phyloP scores from a whole-genome alignment of 2,797 vertebrate genomes.

The Phylloscopus collybita region DNA sequence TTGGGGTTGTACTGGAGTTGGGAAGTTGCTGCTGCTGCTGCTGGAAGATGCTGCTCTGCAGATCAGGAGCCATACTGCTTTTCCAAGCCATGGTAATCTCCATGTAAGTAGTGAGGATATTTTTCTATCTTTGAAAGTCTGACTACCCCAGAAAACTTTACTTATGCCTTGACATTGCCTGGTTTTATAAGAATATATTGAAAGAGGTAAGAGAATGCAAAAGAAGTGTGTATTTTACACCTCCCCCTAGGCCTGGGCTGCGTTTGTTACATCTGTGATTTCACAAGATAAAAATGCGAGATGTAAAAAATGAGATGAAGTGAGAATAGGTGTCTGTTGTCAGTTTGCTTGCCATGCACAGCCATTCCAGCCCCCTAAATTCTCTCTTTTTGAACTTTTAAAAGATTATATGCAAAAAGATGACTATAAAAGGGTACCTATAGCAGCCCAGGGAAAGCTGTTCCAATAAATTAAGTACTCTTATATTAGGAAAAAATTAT shows the following conservation, averaged over 20 bases:
- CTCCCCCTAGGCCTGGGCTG: not conserved
- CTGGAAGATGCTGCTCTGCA: not conserved
- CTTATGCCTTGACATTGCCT: not conserved
- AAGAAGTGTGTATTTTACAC: not conserved
- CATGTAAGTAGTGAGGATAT: not conserved
- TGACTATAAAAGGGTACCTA: rapidly evolving
- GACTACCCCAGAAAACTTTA: not conserved
- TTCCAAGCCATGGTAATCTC: not conserved
- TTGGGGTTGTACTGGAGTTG: not conserved
- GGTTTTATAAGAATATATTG: not conserved
- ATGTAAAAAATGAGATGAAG: not conserved
- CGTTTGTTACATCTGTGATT: not conserved
- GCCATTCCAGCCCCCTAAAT: not conserved
- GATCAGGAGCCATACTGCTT: not conserved
- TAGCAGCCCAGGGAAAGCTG: not conserved
- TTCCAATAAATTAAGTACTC: not conserved
- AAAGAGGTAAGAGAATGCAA: not conserved
- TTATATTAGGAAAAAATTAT: not conserved
- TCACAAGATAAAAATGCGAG: rapidly evolving
- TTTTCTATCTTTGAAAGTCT: not conserved
- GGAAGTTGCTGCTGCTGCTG: not conserved
- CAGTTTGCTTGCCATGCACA: not conserved
- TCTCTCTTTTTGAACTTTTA: not conserved
- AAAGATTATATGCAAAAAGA: not conserved
- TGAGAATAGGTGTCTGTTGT: not conserved